Evolutionary conservation across 2,797 vertebrate species (phyloP), one percentile per base, ranked within the genome.

Genomic region (Anguilla pacifica): DNA sequence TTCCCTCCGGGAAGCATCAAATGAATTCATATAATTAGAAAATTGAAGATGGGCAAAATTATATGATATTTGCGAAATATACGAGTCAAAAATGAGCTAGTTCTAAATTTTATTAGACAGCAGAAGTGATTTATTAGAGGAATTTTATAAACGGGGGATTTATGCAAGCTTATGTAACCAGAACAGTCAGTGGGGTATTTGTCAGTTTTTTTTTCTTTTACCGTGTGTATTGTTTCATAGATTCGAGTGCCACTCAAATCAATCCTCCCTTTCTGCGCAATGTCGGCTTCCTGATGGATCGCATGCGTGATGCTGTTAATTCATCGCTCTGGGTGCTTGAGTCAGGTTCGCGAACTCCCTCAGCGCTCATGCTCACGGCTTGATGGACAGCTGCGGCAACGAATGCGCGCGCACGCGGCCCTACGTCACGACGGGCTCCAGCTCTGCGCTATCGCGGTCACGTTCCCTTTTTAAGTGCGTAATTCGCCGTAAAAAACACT

Each of bases 291-390:
- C 79, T 92, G 92, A 91, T 84, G 89, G 91, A 92, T 92, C 91
- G 91, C 90, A 87, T 90, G 86, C 79, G 46, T 88, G 91, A 88
- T 85, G 90, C 89, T 93, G 92, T 83, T 72, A 92, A 90, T 92
- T 92, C 92, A 95, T 94, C 88, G 91, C 86, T 89, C 89, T 83
- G 89, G 31, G 89, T 85, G 92, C 92, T 92, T 85, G 91, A 87
- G 88, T 92, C 91, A 91, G 91, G 81, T 92, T 88, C 92, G 74
- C 86, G 85, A 90, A 91, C 89, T 89, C 93, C 89, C 86, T 89
- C 0, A 11, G 83, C 90, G 90, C 91, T 94, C 93, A 87, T 72
- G 87, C 28, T 86, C 91, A 89, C 88, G 28, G 87, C 88, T 85
- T 86, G 85, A 57, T 91, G 79, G 91, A 94, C 57, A 94, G 93